Evolutionary conservation across 2,113 vertebrate species (phyloP).

Genomic region (Lanius collurio): DNA sequence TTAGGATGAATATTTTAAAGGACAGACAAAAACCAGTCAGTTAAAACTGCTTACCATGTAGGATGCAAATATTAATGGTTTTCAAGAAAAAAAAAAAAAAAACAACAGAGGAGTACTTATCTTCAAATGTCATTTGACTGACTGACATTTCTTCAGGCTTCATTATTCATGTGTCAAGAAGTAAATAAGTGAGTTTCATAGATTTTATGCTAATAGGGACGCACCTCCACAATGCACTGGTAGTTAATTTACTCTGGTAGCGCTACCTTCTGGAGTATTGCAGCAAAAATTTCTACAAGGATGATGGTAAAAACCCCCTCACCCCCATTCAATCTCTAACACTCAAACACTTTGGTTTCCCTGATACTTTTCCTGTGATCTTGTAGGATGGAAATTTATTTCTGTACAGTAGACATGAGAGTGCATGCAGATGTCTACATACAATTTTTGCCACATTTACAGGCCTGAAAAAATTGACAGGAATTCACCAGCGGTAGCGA

Average conservation of each 20-base stretch:
- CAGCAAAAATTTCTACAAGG: not conserved
- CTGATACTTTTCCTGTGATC: not conserved
- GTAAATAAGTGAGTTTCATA: conserved; percentile 24
- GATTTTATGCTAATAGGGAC: not conserved
- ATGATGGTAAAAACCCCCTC: not conserved
- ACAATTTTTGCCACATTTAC: not conserved
- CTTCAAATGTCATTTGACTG: not conserved
- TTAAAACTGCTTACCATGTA: not conserved
- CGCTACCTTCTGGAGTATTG: not conserved
- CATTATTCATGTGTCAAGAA: not conserved
- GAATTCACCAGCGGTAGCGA: not conserved
- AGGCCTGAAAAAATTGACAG: not conserved
- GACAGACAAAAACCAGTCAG: not conserved
- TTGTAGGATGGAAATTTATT: not conserved
- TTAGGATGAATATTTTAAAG: not conserved
- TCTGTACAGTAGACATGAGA: not conserved
- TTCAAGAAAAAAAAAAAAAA: not conserved
- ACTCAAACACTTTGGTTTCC: not conserved
- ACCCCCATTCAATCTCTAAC: not conserved
- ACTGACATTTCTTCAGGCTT: conserved; percentile 22
- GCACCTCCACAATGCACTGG: not conserved
- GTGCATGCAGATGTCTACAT: not conserved
- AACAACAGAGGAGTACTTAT: not conserved
- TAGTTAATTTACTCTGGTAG: not conserved
- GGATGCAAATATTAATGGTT: not conserved